phyloP scores from a whole-genome alignment of 2,888 invertebrate species.

The Drosophila prostipennis region DNA sequence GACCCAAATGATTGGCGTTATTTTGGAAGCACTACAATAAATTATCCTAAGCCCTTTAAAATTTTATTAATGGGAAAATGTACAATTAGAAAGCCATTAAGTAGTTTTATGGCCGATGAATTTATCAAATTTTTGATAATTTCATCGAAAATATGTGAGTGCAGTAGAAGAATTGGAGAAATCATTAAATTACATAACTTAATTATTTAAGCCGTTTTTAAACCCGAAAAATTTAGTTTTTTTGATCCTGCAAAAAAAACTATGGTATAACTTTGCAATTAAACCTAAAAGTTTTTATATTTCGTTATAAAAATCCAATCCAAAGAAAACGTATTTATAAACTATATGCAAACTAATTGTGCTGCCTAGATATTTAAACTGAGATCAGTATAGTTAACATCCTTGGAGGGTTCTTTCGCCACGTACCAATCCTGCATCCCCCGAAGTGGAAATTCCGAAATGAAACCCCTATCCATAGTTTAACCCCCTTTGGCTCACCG shows the following conservation, averaged over 20 bases:
- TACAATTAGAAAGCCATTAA: background rate
- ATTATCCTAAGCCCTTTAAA: background rate
- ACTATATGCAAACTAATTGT: too few species aligned
- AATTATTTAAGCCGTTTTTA: too few species aligned
- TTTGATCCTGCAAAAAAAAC: too few species aligned
- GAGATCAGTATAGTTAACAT: too few species aligned
- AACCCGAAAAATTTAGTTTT: too few species aligned
- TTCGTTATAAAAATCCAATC: too few species aligned
- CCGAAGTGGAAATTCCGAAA: background rate
- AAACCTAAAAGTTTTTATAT: too few species aligned
- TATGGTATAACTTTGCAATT: too few species aligned
- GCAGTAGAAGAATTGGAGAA: background rate
- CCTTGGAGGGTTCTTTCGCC: too few species aligned
- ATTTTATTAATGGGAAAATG: background rate
- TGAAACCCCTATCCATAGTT: background rate
- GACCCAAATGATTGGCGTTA: conserved; percentile 27
- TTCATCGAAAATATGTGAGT: background rate
- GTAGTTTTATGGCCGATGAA: background rate
- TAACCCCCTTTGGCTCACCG: conserved; percentile 1
- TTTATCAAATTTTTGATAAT: background rate
- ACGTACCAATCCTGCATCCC: background rate
- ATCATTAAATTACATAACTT: background rate
- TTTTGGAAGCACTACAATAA: conserved; percentile 1
- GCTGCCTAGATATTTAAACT: too few species aligned
- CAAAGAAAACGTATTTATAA: too few species aligned